Evolutionary conservation across 2,888 invertebrate genomes (phyloP), one percentile per base, ranked within the genome.

Genomic region (Onthophagus sagittarius): DNA sequence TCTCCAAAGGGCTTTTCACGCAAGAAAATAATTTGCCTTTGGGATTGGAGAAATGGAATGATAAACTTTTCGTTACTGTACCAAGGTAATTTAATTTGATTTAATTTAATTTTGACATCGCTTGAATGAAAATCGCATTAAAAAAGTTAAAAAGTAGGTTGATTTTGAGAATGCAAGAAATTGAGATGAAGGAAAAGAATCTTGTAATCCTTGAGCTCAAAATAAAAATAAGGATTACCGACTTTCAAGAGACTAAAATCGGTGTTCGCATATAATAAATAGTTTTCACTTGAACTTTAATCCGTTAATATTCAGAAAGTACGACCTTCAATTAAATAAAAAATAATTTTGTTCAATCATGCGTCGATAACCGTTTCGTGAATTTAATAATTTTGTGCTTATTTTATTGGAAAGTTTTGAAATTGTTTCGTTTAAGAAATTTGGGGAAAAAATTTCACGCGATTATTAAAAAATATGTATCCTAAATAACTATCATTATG

Each of bases 31-130:
- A 93, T 84, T 85, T 93, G 70, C 92, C 92, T 0, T 84, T 93
- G 70, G 93, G 93, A 9, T 79, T 94, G 75, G 93, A 90, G 72
- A 87, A 89, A 72, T 93, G 92, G 92, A 89, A 88, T 80, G 86
- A 91, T 84, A 93, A 90, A 87, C 83, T 90, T 65, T 93, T 90
- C 80, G 86, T 92, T 62, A 92, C 92, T 5, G 89, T 92, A 23
- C 92, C 92, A 74, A 88, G 89, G 89, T 89, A 84, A 83, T n/a
- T n/a, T n/a, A n/a, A n/a, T n/a, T n/a, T n/a, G n/a, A n/a, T n/a
- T n/a, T n/a, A n/a, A n/a, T n/a, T n/a, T n/a, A n/a, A n/a, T n/a
- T n/a, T n/a, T n/a, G n/a, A n/a, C n/a, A n/a, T n/a, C n/a, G n/a
- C n/a, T n/a, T n/a, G n/a, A n/a, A n/a, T n/a, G n/a, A n/a, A n/a